phyloP scores from a whole-genome alignment of 2,113 vertebrate genomes.

The Ia io region DNA sequence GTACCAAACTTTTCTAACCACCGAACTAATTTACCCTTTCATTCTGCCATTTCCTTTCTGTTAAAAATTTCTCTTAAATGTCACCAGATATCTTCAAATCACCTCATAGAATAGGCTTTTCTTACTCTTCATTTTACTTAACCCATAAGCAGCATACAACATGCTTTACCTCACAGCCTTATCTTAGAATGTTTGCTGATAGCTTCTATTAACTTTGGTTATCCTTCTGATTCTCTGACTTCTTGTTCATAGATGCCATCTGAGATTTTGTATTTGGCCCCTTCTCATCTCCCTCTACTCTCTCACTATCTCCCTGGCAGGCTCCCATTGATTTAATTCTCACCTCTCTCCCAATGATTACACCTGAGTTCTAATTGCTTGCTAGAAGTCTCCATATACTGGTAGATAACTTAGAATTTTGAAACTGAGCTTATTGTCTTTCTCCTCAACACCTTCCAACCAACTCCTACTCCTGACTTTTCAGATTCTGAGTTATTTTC shows the following conservation, averaged over 20 bases:
- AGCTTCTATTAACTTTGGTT: not conserved
- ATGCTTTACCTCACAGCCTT: not conserved
- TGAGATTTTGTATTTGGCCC: not conserved
- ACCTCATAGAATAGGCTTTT: not conserved
- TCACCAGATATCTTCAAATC: not conserved
- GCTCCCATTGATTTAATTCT: constrained; percentile 25
- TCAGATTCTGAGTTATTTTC: constrained; percentile 40
- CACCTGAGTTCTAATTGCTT: constrained; percentile 11
- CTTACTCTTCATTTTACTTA: not conserved
- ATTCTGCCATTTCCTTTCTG: not conserved
- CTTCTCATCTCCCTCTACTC: not conserved
- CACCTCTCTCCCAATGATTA: not conserved
- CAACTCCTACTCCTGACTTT: not conserved
- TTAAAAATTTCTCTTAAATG: not conserved
- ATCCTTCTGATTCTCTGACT: not conserved
- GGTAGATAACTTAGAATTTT: not conserved
- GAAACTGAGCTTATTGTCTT: constrained; percentile 9
- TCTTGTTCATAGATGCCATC: not conserved
- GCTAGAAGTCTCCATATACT: not conserved
- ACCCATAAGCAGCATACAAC: not conserved
- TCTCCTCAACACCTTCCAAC: not conserved
- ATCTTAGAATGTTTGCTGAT: not conserved
- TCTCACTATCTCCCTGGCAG: not conserved
- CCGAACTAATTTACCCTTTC: not conserved
- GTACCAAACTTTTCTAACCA: not conserved